Evolutionary conservation across 2,113 vertebrate species (phyloP).

Genomic region (Ailurus styani): DNA sequence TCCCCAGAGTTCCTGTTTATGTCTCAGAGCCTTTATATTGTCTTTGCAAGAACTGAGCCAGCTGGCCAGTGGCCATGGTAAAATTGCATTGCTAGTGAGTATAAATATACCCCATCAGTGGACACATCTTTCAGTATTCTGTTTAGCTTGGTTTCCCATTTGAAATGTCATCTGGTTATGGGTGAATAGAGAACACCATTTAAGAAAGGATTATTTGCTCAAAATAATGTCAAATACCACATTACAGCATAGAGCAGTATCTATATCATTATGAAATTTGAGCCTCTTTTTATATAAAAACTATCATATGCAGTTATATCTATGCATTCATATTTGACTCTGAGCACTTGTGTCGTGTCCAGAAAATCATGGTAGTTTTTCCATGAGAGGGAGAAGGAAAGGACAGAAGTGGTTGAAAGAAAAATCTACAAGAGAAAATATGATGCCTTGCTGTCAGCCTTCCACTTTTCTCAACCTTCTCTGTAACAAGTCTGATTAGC

Average conservation of each 20-base stretch:
- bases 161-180: background rate
- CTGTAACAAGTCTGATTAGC: background rate
- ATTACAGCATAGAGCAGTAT: background rate
- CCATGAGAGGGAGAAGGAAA: background rate
- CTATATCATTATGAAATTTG: background rate
- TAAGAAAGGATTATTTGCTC: background rate
- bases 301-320: background rate
- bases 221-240: background rate
- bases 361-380: background rate
- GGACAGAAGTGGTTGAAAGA: background rate
- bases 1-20: constrained; percentile 63
- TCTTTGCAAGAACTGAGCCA: constrained; percentile 56
- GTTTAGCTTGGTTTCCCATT: background rate
- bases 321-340: background rate
- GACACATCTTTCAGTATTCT: background rate
- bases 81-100: background rate
- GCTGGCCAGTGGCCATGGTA: constrained; percentile 33
- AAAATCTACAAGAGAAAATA: background rate
- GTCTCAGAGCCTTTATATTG: constrained; percentile 54
- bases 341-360: background rate
- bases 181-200: background rate
- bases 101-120: constrained; percentile 7
- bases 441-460: background rate
- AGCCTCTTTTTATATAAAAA: background rate
- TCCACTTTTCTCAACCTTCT: background rate